These are phyloP conservation scores for Amphimedon queenslandica DNA, from an alignment of 37 sponge, comb jelly and placozoan species.

Conservation along the genomic window DNA sequence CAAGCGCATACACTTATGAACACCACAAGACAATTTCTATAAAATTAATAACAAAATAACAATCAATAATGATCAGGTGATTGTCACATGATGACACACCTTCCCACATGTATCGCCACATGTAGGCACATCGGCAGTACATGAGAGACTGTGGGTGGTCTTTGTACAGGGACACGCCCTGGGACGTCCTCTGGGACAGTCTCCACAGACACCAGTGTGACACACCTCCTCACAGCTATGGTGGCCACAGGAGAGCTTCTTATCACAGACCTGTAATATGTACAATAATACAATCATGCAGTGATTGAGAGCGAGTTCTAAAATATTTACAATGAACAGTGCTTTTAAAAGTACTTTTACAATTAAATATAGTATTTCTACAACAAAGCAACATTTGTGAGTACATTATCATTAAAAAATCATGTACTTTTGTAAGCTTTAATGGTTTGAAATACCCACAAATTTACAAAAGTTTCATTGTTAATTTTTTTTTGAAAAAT, in stretches of 20 bases:
- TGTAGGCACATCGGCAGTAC: constrained; percentile 71
- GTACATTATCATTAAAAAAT: too few relatives aligned
- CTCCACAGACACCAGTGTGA: constrained; percentile 80
- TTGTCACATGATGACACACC: constrained; percentile 27
- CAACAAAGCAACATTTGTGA: too few relatives aligned
- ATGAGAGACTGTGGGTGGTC: constrained; percentile 54
- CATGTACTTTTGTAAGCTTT: too few relatives aligned
- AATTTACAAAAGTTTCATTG: too few relatives aligned
- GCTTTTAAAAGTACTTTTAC: too few relatives aligned
- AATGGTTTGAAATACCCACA: too few relatives aligned
- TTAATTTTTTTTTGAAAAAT: too few relatives aligned
- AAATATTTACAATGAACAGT: too few relatives aligned
- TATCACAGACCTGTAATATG: constrained; percentile 47
- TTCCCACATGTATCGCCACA: constrained; percentile 89
- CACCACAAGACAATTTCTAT: constrained; percentile 53
- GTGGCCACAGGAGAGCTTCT: constrained; percentile 41
- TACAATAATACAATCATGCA: too few relatives aligned
- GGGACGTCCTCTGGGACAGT: constrained; percentile 58
- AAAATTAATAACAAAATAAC: background rate
- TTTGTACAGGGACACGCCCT: constrained; percentile 92
- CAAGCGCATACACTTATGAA: constrained; percentile 57
- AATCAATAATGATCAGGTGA: background rate
- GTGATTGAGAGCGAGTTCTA: too few relatives aligned
- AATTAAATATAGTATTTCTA: too few relatives aligned
- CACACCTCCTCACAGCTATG: constrained; percentile 61